Evolutionary conservation across 2,113 vertebrate species (phyloP).

Genomic region (Promerops cafer): DNA sequence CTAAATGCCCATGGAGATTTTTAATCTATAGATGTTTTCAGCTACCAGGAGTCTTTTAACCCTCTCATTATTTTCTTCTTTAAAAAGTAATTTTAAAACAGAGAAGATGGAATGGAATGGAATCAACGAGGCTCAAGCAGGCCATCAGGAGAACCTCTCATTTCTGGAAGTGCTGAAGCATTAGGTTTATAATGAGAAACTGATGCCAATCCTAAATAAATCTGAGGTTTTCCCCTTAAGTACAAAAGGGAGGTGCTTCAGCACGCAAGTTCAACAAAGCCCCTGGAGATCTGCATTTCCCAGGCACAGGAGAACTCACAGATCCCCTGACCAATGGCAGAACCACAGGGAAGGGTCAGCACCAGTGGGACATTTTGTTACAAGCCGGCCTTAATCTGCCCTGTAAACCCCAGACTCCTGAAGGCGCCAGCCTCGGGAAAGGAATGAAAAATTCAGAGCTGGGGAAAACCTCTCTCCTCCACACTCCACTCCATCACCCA

Average conservation of each 20-base stretch:
- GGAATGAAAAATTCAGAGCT: neutral
- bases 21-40: neutral
- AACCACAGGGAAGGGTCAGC: neutral
- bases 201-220: neutral
- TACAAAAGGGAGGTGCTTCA: neutral
- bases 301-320: neutral
- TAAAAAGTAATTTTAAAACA: neutral
- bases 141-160: neutral
- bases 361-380: neutral
- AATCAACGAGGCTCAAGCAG: neutral
- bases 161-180: neutral
- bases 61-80: neutral
- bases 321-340: neutral
- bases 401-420: fast-evolving
- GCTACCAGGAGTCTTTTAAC: neutral
- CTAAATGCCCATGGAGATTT: neutral
- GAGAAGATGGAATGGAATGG: neutral
- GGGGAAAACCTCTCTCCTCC: neutral
- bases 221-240: neutral
- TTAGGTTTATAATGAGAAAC: neutral
- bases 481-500: fast-evolving
- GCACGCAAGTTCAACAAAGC: neutral
- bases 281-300: neutral
- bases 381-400: neutral
- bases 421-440: fast-evolving